Base-by-base conservation (phyloP, 2,888 invertebrate species). In the Carterocephalus palaemon region DNA sequence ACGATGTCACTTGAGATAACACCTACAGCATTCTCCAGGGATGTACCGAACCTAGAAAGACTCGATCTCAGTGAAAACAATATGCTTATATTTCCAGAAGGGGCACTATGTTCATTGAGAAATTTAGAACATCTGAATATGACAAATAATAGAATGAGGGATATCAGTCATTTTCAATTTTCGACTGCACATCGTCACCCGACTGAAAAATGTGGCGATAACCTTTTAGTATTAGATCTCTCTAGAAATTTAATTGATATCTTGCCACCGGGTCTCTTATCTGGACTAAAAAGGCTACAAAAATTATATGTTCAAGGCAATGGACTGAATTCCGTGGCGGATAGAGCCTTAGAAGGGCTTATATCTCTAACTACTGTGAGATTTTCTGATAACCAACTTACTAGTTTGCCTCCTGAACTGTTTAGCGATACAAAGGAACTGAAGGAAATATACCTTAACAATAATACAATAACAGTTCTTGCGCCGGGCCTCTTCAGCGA, bases 401-500 rank as follows among this genome's bases (percentile, higher is more conserved):
- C 91, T 48, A 93, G 92, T 67, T 86, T 96, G 52, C 95, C 95
- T 12, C 93, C 94, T 1, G 93, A 94, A 71, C 83, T 96, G 41
- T 94, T 96, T 70, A 88, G 92, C 62, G 94, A 94, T 65, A 91
- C 93, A 22, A 89, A 92, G 59, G 92, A 93, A 53, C 84, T 95
- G 29, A 92, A 92, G 73, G 94, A 95, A 79, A 90, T 95, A 64
- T 93, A 94, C 72, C 78, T 95, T 45, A 92, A 92, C 64, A 95
- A 95, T 71, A 95, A 95, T 75, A 92, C 93, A 22, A 90, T 95
- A 48, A 92, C 92, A 60, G 93, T 94, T 8, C 78, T 95, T 20
- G 94, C 94, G 33, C 93, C 94, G 5, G 94, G 93, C 13, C 81
- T 95, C 47, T 94, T 95, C 67, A 90, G 91, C 62, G 93, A 93